Evolutionary conservation across 1,140 invertebrate genomes (phyloP).

Genomic region (Musca vetustissima): DNA sequence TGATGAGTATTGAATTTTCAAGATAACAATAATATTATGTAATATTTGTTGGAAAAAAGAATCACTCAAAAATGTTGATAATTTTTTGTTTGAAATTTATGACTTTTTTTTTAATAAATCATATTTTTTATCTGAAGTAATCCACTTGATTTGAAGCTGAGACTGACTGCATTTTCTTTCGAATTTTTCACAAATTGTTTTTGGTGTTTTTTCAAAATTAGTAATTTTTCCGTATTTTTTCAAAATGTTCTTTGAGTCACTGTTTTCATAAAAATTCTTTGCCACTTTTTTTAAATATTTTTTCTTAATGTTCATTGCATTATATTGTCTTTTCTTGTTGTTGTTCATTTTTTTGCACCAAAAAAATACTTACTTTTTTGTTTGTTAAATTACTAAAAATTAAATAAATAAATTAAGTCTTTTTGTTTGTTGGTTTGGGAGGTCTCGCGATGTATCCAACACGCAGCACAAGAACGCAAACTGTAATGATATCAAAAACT

Average conservation of each 20-base stretch:
- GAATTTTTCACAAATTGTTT: background rate
- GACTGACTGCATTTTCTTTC: background rate
- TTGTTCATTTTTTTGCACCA: background rate
- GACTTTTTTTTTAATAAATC: too few relatives aligned
- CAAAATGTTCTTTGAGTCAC: background rate
- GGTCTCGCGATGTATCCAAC: slow-evolving; percentile 47
- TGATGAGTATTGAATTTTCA: too few relatives aligned
- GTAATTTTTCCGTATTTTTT: background rate
- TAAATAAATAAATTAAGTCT: slow-evolving; percentile 54
- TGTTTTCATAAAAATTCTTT: slow-evolving; percentile 2
- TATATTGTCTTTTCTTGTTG: background rate
- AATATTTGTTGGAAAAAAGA: too few relatives aligned
- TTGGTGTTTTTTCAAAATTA: background rate
- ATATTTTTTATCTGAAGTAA: background rate
- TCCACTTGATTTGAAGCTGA: background rate
- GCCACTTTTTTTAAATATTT: background rate
- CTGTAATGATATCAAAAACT: slow-evolving; percentile 55
- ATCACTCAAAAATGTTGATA: too few relatives aligned
- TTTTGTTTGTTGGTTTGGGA: slow-evolving; percentile 48
- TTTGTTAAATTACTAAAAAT: slow-evolving; percentile 48
- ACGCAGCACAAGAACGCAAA: slow-evolving; percentile 56
- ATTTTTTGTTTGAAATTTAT: too few relatives aligned
- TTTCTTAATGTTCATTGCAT: slow-evolving; percentile 17
- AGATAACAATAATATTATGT: too few relatives aligned
- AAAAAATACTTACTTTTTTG: slow-evolving; percentile 51